phyloP scores from a whole-genome alignment of 2,113 vertebrate species.

The Carlito syrichta region DNA sequence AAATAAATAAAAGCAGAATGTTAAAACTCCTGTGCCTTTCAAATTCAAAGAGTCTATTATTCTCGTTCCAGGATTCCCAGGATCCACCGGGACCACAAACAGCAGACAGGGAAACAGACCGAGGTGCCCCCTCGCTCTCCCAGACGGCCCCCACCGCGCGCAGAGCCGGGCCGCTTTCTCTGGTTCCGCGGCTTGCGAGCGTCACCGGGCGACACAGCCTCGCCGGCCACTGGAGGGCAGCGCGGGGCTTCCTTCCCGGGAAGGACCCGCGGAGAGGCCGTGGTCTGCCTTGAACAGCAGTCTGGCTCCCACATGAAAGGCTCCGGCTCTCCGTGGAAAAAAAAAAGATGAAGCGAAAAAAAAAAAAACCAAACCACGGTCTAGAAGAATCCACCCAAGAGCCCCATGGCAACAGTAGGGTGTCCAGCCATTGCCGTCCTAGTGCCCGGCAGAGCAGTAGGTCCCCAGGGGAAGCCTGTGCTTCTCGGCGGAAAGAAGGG shows the following conservation, averaged over 20 bases:
- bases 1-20: constrained; percentile 50
- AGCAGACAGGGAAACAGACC: neutral
- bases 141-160: neutral
- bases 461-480: neutral
- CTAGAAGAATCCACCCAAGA: neutral
- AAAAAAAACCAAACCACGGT: too few species aligned
- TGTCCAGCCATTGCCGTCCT: neutral
- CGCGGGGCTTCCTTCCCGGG: neutral
- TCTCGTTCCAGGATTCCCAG: neutral
- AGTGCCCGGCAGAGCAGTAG: neutral
- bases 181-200: neutral
- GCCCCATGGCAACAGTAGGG: neutral
- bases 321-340: neutral
- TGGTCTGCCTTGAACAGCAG: fast-evolving
- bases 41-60: constrained; percentile 12
- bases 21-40: constrained; percentile 2
- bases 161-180: neutral
- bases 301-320: neutral
- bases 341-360: neutral
- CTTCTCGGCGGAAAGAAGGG: fast-evolving
- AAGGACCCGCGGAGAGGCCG: neutral
- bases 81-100: neutral
- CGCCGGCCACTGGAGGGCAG: constrained; percentile 54
- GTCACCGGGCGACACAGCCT: neutral
- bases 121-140: neutral